These are phyloP conservation scores for Pseudomyrmex flavicornis DNA, from an alignment of 1,140 invertebrate species.

Conservation along the genomic window DNA sequence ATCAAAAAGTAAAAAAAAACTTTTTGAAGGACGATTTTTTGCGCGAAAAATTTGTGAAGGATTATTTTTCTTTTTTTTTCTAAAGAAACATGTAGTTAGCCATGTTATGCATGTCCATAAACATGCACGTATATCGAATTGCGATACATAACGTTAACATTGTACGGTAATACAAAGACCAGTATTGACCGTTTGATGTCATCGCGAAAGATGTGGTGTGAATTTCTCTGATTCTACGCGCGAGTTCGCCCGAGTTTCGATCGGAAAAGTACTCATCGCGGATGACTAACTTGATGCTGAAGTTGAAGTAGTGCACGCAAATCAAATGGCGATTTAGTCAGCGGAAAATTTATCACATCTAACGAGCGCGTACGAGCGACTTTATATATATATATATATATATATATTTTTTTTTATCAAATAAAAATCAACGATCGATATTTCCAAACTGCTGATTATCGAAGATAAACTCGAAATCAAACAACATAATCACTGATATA, in stretches of 20 bases:
- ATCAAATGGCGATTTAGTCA: neutral
- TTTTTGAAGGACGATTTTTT: constrained; percentile 1
- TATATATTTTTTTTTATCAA: neutral
- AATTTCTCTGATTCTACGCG: constrained; percentile 6
- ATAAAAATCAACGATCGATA: neutral
- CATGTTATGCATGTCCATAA: neutral
- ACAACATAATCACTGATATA: neutral
- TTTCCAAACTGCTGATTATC: constrained; percentile 40
- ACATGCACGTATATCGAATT: neutral
- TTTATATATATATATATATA: neutral
- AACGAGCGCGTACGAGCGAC: neutral
- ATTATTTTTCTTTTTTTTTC: neutral
- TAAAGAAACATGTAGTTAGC: neutral
- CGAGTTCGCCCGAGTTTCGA: neutral
- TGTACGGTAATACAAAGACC: constrained; percentile 40
- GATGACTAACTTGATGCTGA: constrained; percentile 25
- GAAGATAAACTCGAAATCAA: constrained; percentile 2
- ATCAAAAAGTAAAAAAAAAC: neutral
- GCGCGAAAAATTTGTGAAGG: neutral
- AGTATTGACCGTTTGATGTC: constrained; percentile 33
- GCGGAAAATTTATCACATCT: constrained; percentile 42
- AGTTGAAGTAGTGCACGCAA: neutral
- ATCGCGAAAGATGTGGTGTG: constrained; percentile 15
- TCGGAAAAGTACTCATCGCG: constrained; percentile 40
- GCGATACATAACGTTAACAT: constrained; percentile 28